Conservation (phyloP, 2,113 vertebrate genomes). For the Plectropomus leopardus region DNA sequence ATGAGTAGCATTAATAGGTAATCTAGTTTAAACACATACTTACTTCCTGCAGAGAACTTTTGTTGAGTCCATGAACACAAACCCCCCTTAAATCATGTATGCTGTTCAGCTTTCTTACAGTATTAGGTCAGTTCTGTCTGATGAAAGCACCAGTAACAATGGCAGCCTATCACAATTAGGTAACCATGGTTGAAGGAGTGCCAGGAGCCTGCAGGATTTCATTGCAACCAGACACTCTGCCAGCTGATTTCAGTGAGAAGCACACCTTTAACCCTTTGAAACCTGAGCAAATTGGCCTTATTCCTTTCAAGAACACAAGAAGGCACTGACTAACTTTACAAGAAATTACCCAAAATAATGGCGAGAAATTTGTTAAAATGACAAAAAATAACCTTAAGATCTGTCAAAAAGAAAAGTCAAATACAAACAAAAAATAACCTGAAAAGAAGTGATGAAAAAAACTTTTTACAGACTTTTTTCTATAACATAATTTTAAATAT, state of each 20-base stretch:
- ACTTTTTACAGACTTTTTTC: too few species aligned
- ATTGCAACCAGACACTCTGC: neutral
- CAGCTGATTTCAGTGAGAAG: constrained; percentile 8
- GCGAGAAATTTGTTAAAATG: too few species aligned
- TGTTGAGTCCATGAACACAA: constrained; percentile 22
- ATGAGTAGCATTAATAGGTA: neutral
- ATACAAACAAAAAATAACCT: too few species aligned
- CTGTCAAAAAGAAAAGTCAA: too few species aligned
- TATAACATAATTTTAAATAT: too few species aligned
- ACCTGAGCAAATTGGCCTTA: too few species aligned
- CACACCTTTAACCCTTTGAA: neutral
- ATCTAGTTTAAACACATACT: constrained; percentile 9
- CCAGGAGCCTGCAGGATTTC: constrained; percentile 37
- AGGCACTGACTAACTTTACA: too few species aligned
- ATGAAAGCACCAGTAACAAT: constrained; percentile 53
- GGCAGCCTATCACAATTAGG: constrained; percentile 36
- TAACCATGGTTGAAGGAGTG: constrained; percentile 25
- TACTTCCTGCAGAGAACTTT: constrained; percentile 14
- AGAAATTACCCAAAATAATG: too few species aligned
- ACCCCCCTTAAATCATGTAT: constrained; percentile 36
- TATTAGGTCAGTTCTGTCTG: constrained; percentile 31
- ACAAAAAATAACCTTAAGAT: too few species aligned
- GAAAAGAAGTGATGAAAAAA: too few species aligned
- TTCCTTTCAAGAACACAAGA: too few species aligned
- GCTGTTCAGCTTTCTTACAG: constrained; percentile 16